Conservation (phyloP, 2,797 vertebrate genomes). For the Sebastolobus altivelis region DNA sequence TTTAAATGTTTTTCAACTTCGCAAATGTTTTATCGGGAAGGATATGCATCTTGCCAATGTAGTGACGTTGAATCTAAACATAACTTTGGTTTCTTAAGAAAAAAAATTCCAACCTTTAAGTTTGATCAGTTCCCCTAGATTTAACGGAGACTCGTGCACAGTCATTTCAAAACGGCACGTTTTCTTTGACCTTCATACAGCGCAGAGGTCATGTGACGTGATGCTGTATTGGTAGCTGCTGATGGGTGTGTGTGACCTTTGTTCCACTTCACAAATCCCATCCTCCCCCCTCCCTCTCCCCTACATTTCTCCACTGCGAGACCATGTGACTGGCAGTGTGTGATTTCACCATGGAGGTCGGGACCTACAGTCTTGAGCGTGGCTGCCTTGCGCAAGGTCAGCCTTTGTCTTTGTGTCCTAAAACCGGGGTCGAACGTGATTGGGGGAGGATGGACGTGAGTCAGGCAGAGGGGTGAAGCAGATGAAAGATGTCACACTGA, state of each 20-base stretch:
- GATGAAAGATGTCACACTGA: constrained; percentile 10
- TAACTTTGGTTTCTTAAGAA: not conserved
- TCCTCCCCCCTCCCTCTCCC: constrained; percentile 39
- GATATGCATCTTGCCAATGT: not conserved
- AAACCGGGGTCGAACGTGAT: constrained; percentile 4
- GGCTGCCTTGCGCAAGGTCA: constrained; percentile 55
- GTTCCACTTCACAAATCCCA: constrained; percentile 63
- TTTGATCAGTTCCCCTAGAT: not conserved
- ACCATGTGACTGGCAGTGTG: constrained; percentile 66
- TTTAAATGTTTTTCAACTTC: no score
- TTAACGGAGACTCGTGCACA: not conserved
- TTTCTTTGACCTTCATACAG: constrained; percentile 22
- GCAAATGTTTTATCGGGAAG: not conserved
- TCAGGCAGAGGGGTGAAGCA: not conserved
- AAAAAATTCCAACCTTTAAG: not conserved
- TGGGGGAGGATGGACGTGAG: constrained; percentile 7
- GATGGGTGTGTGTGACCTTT: constrained; percentile 68
- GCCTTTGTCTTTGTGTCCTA: constrained; percentile 28
- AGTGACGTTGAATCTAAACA: not conserved
- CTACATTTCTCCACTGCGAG: constrained; percentile 32
- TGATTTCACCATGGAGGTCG: constrained; percentile 51
- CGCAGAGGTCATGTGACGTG: constrained; percentile 30
- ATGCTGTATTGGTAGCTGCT: constrained; percentile 21
- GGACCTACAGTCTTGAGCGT: constrained; percentile 23
- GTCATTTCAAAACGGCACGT: not conserved